These are phyloP conservation scores for Corythoichthys haematopterus DNA, from an alignment of 2,113 vertebrate species.

Conservation along the genomic window DNA sequence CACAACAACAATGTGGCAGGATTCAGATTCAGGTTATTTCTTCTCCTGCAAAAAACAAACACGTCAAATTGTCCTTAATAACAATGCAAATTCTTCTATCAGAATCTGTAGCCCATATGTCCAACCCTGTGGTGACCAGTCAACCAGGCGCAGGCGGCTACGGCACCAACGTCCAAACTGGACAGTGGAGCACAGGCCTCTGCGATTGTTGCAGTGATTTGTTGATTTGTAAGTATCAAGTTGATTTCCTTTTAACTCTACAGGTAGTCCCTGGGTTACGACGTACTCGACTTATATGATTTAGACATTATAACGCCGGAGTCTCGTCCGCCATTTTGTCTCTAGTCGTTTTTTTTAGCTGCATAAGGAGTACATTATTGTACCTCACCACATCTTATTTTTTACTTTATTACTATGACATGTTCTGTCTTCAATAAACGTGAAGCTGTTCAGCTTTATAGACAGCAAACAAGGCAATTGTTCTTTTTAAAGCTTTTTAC, in stretches of 20 bases:
- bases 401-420: too few relatives aligned
- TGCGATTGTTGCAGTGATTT: constrained; percentile 73
- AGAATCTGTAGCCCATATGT: constrained; percentile 53
- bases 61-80: not conserved
- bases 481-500: too few relatives aligned
- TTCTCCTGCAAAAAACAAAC: not conserved
- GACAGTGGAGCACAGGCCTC: constrained; percentile 75
- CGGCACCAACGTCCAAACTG: constrained; percentile 75
- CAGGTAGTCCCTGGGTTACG: too few relatives aligned
- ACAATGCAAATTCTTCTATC: not conserved
- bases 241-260: not conserved
- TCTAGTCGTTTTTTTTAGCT: too few relatives aligned
- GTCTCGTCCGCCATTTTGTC: too few relatives aligned
- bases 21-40: constrained; percentile 1
- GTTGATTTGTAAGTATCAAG: constrained; percentile 68
- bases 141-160: constrained; percentile 69
- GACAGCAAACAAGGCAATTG: too few relatives aligned
- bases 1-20: constrained; percentile 2
- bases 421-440: too few relatives aligned
- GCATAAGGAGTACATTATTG: too few relatives aligned
- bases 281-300: too few relatives aligned
- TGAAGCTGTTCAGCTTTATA: too few relatives aligned
- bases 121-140: constrained; percentile 69
- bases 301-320: too few relatives aligned
- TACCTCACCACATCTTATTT: too few relatives aligned